Evolutionary conservation across 2,113 vertebrate species (phyloP).

Genomic region (Dipodomys merriami): DNA sequence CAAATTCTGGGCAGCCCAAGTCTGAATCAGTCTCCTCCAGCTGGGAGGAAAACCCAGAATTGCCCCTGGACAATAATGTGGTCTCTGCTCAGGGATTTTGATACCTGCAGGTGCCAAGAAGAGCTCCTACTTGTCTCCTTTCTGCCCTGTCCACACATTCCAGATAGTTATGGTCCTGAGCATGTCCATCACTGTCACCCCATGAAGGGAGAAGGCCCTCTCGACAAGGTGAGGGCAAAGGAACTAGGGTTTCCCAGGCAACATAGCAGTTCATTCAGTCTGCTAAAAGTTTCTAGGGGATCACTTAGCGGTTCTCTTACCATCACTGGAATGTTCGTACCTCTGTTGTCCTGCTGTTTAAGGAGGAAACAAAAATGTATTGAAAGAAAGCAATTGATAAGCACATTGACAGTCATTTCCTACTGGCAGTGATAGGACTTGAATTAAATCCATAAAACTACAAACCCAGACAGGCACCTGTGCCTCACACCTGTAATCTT

Average conservation of each 20-base stretch:
- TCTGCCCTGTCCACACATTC: neutral
- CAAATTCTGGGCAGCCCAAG: neutral
- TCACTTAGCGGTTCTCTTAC: rapidly evolving
- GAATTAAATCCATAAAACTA: neutral
- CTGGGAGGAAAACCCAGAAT: neutral
- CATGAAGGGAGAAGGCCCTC: neutral
- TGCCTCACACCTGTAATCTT: too few species aligned
- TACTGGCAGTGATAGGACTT: neutral
- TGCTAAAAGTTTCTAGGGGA: neutral
- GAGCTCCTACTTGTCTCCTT: neutral
- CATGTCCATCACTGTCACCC: neutral
- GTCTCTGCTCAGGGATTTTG: neutral
- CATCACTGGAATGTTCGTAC: neutral
- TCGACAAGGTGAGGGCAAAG: neutral
- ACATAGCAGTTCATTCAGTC: too few species aligned
- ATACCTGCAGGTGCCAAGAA: too few species aligned
- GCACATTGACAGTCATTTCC: neutral
- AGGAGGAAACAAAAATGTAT: neutral
- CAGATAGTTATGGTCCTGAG: neutral
- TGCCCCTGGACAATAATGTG: neutral
- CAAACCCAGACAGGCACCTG: neutral
- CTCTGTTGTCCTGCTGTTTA: neutral
- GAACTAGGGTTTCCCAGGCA: neutral
- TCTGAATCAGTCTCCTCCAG: neutral
- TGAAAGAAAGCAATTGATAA: neutral